Evolutionary conservation across 2,797 vertebrate genomes (phyloP).

Genomic region (Girardinus metallicus): DNA sequence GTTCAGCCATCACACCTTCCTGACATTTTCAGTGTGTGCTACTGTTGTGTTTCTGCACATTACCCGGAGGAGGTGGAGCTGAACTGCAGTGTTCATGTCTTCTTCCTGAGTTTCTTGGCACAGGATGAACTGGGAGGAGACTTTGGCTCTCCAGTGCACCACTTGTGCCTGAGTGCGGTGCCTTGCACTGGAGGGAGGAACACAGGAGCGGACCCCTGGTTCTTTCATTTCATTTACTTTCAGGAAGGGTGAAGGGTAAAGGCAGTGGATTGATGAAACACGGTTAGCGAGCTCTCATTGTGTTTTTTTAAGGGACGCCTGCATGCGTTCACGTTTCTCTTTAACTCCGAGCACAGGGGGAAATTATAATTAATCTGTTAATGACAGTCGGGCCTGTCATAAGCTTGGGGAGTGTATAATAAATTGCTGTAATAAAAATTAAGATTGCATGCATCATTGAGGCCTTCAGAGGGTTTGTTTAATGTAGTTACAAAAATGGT

Average conservation of each 20-base stretch:
- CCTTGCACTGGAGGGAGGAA: constrained; percentile 66
- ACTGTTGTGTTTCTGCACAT: constrained; percentile 60
- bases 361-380: constrained; percentile 92
- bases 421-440: constrained; percentile 92
- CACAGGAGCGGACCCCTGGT: constrained; percentile 47
- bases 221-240: constrained; percentile 64
- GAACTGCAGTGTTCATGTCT: constrained; percentile 51
- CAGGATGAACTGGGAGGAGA: constrained; percentile 61
- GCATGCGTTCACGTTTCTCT: constrained; percentile 76
- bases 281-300: constrained; percentile 68
- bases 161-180: constrained; percentile 51
- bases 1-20: not conserved
- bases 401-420: constrained; percentile 86
- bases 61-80: constrained; percentile 58
- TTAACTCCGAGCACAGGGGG: constrained; percentile 79
- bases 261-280: constrained; percentile 65
- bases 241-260: constrained; percentile 72
- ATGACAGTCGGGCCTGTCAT: constrained; percentile 89
- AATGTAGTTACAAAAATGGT: constrained; percentile 90
- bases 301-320: constrained; percentile 59
- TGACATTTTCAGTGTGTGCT: constrained; percentile 30
- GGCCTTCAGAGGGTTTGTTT: constrained; percentile 88
- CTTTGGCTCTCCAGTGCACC: constrained; percentile 54
- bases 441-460: constrained; percentile 88
- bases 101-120: constrained; percentile 49